Base-by-base conservation (phyloP, 2,888 invertebrate species). In the Cerceris ruficornis region DNA sequence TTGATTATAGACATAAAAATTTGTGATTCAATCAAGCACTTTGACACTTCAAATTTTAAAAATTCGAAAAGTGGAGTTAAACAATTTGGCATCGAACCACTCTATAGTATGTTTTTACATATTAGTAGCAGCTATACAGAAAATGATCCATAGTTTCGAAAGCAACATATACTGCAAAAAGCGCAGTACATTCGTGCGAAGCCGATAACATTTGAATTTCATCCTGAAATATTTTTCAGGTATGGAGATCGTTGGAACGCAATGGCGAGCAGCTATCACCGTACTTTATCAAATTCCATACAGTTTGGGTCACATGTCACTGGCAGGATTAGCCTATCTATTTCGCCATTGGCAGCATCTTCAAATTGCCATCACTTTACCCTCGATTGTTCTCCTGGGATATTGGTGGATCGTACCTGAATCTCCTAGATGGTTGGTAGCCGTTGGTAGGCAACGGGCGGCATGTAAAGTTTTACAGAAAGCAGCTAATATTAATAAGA, bases 401-500 rank as follows among this genome's bases (percentile, higher is more conserved):
- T 96, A 95, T 81, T 95, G 94, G 87, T 96, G 95, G 94, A 88
- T 96, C 7, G 92, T 96, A 69, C 96, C 96, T 0, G 97, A 97
- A 92, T 96, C 96, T 2, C 96, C 97, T 0, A 93, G 97, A 69
- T 97, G 96, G 96, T 93, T 97, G 8, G 93, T 96, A 57, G 95
- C 95, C 11, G 94, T 95, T 1, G 96, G 96, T 0, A 94, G 93
- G 77, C 93, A 94, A 69, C 94, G 94, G 42, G 93, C 94, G 83
- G 95, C 96, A 0, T 93, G 95, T 4, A 89, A 92, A 46, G 92
- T 96, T 0, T 91, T 97, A n/a, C 94, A 94, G 66, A 93, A 93
- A 71, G 96, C 95, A 8, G 96, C 96, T 0, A 94, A 88, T 62
- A 83, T 86, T 41, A 93, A 93, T 81, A 89, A 90, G 17, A 88